A percentile compares a stretch with the other conserved stretches of the same genome.
These are phyloP conservation scores for Rhinichthys osculus DNA, from an alignment of 2,797 vertebrate species.

Conservation along the genomic window DNA sequence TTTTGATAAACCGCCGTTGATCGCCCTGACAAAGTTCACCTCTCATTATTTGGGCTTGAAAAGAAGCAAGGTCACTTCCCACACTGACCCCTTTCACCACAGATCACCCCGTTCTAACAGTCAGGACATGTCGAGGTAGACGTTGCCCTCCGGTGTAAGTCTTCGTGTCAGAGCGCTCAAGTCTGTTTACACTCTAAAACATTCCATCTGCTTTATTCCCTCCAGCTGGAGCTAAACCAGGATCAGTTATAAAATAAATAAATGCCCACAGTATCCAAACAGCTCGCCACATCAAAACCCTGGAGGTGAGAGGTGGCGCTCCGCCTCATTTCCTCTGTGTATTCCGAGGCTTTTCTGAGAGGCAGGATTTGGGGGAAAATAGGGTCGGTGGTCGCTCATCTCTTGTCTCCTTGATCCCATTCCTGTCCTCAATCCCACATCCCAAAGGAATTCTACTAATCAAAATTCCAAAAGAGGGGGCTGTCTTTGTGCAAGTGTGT, in stretches of 20 bases:
- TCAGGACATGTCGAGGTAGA: constrained; percentile 37
- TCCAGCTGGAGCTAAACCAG: constrained; percentile 47
- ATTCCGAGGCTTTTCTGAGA: constrained; percentile 39
- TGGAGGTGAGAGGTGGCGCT: constrained; percentile 39
- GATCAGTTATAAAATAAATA: constrained; percentile 52
- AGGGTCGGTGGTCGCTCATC: constrained; percentile 32
- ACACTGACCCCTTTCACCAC: constrained; percentile 38
- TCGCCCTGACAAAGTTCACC: not conserved
- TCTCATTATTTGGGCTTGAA: constrained; percentile 15
- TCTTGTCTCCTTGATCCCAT: constrained; percentile 48
- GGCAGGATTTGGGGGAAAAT: constrained; percentile 19
- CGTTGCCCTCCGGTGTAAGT: constrained; percentile 32
- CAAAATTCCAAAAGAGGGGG: constrained; percentile 42
- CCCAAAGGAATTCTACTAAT: constrained; percentile 39
- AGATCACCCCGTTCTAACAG: constrained; percentile 21
- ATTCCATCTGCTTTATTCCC: constrained; percentile 44
- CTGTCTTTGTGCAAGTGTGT: not conserved
- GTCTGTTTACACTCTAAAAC: constrained; percentile 38
- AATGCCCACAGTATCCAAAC: constrained; percentile 48
- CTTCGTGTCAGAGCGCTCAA: constrained; percentile 34
- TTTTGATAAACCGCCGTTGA: not conserved
- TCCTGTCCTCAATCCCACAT: constrained; percentile 45
- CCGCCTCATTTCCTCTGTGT: constrained; percentile 43
- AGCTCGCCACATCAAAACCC: constrained; percentile 47
- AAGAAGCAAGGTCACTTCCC: constrained; percentile 48